Conservation (phyloP, 2,113 vertebrate genomes). For the Thymallus thymallus region DNA sequence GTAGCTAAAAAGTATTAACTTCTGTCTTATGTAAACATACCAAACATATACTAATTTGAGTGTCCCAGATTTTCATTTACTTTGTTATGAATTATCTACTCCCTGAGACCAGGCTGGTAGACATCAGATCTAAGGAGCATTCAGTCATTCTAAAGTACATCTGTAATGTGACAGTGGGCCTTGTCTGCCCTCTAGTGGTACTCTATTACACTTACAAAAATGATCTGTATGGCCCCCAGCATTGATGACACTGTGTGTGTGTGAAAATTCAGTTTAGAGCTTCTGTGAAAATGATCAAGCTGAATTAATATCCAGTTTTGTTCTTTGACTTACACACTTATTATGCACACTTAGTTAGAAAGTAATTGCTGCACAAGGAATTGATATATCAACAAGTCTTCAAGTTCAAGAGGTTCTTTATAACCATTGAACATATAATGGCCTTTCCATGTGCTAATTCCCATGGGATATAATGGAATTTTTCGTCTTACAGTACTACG, state of each 20-base stretch:
- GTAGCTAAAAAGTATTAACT: too few species aligned
- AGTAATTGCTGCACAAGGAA: neutral
- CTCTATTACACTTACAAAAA: slow-evolving; percentile 11
- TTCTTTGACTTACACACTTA: neutral
- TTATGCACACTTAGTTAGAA: too few species aligned
- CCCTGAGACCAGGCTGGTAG: too few species aligned
- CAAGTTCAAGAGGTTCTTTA: neutral
- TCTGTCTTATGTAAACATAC: too few species aligned
- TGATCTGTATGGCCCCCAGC: neutral
- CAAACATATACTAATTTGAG: too few species aligned
- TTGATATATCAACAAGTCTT: neutral
- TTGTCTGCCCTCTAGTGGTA: slow-evolving; percentile 57
- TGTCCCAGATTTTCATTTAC: too few species aligned
- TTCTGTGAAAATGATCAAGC: neutral
- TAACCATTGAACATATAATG: neutral
- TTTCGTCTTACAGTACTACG: neutral
- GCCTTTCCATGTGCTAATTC: too few species aligned
- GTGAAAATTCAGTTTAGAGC: neutral
- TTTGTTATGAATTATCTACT: too few species aligned
- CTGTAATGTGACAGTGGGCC: slow-evolving; percentile 5
- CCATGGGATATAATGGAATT: neutral
- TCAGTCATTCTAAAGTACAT: neutral
- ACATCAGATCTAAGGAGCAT: too few species aligned
- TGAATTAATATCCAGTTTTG: neutral
- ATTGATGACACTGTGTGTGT: neutral